Base-by-base conservation (phyloP, 2,113 vertebrate genomes). In the Menidia beryllina region DNA sequence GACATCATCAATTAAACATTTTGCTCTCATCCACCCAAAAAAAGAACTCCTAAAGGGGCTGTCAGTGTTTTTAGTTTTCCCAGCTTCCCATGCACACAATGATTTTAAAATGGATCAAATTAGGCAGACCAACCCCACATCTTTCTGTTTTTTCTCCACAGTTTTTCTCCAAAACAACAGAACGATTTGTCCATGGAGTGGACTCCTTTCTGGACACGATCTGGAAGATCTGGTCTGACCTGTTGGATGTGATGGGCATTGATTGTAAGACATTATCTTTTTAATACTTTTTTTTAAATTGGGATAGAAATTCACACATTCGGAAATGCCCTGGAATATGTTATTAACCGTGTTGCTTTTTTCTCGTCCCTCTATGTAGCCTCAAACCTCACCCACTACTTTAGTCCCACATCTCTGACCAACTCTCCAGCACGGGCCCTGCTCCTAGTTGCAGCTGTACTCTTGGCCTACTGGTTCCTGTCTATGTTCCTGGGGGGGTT, bases 221-320 rank as follows among this genome's bases (percentile, higher is more conserved):
- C 66, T 98, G 97, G 96, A 98, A 96, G 81, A 91, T 98, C 61
- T 98, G 97, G 96, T 94, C 93, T 0, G 97, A 99, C 79, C 85
- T 99, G 49, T 89, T 99, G 85, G 96, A 98, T 77, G 95, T 97
- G 43, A 94, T 98, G 84, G 98, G 98, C 74, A 96, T 99, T 48
- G 97, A 98, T 60, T 95, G 98, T 99, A 86, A 95, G 93, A 71
- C 15, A 13, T 30, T 34, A 5, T 34, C 30, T 34, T 34, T 34
- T 34, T 10, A 5, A 34, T 2, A n/a, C n/a, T n/a, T n/a, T n/a
- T n/a, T n/a, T n/a, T n/a, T n/a, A n/a, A n/a, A n/a, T n/a, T n/a
- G n/a, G n/a, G n/a, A n/a, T n/a, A n/a, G n/a, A n/a, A n/a, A n/a
- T n/a, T n/a, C n/a, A n/a, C n/a, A n/a, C n/a, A n/a, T n/a, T n/a